Evolutionary conservation across 2,113 vertebrate genomes (phyloP).

Genomic region (Lepus timidus): DNA sequence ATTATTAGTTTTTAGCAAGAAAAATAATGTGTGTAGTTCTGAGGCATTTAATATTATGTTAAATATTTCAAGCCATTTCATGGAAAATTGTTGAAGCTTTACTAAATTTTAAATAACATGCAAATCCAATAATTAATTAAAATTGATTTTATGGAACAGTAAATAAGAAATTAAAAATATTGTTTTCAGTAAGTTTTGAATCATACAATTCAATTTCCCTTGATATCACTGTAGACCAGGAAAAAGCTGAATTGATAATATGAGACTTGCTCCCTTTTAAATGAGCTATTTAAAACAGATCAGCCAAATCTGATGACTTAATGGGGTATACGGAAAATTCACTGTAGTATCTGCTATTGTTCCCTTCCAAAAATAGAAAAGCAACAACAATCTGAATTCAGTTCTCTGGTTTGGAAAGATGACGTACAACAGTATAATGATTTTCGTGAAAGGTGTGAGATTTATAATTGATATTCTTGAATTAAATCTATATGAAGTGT

Average conservation of each 20-base stretch:
- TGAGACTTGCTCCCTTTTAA: background rate
- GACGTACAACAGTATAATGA: background rate
- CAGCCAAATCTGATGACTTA: background rate
- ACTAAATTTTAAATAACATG: conserved; percentile 70
- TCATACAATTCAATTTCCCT: conserved; percentile 24
- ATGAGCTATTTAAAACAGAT: background rate
- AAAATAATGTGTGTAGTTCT: background rate
- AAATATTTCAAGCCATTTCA: conserved; percentile 52
- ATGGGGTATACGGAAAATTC: background rate
- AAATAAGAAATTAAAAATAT: conserved; percentile 29
- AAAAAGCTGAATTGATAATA: conserved; percentile 4
- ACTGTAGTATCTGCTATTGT: background rate
- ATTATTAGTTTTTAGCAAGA: background rate
- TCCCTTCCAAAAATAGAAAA: background rate
- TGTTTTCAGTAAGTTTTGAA: conserved; percentile 55
- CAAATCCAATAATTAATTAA: conserved; percentile 74
- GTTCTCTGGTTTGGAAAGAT: background rate
- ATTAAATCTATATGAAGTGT: background rate
- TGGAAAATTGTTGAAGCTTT: conserved; percentile 54
- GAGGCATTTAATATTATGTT: conserved; percentile 33
- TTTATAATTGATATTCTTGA: background rate
- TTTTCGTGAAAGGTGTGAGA: background rate
- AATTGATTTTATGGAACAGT: conserved; percentile 55
- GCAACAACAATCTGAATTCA: background rate
- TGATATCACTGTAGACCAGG: background rate